These are phyloP conservation scores for Epinotia brunnichana DNA, from an alignment of 2,888 invertebrate genomes.

Conservation along the genomic window DNA sequence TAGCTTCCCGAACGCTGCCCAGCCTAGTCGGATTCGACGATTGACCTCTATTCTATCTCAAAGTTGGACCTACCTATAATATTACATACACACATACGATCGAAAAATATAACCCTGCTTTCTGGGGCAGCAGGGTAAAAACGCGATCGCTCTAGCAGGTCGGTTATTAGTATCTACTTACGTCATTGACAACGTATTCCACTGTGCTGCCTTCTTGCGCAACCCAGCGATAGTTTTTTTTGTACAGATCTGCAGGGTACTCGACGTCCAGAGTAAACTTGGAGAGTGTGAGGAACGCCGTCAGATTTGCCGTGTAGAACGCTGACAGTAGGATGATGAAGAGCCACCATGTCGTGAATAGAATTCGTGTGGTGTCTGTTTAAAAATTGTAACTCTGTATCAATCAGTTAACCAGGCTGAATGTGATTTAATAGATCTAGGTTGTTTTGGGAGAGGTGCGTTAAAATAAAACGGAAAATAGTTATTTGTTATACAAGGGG, in stretches of 20 bases:
- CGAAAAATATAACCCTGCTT: no score
- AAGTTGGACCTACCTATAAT: no score
- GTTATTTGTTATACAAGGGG: no score
- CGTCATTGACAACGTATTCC: slow-evolving; percentile 85
- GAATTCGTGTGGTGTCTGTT: slow-evolving; percentile 91
- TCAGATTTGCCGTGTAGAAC: slow-evolving; percentile 95
- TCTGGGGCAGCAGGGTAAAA: no score
- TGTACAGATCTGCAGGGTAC: slow-evolving; percentile 86
- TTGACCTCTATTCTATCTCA: no score
- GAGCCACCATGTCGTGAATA: slow-evolving; percentile 96
- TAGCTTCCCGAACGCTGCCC: no score
- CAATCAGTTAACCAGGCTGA: no score
- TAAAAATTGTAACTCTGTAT: slow-evolving; percentile 34
- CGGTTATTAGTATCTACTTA: slow-evolving; percentile 58
- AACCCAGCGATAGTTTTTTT: slow-evolving; percentile 88
- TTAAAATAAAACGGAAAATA: no score
- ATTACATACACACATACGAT: no score
- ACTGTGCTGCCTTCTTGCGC: slow-evolving; percentile 87
- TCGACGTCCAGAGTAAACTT: slow-evolving; percentile 92
- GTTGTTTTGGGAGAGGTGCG: not conserved
- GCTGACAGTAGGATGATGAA: slow-evolving; percentile 94
- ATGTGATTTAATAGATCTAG: no score
- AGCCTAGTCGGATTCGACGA: no score
- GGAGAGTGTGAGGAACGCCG: slow-evolving; percentile 93
- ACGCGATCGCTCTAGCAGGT: no score